phyloP scores from a whole-genome alignment of 2,113 vertebrate genomes.

The Daphoenositta chrysoptera region DNA sequence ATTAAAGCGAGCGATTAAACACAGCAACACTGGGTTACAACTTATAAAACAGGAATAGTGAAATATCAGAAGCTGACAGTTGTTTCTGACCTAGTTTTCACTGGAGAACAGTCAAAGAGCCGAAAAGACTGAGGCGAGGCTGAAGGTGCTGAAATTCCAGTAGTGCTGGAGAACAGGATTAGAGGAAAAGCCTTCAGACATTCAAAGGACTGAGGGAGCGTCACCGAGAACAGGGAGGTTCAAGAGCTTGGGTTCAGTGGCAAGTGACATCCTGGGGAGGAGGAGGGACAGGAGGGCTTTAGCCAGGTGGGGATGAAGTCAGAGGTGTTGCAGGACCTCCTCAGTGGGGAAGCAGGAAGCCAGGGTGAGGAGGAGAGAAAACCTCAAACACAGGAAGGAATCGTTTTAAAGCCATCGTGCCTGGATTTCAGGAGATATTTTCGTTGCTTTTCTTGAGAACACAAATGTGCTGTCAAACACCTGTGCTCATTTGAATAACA shows the following conservation, averaged over 20 bases:
- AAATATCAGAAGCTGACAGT: slow-evolving; percentile 39
- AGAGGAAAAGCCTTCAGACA: background rate
- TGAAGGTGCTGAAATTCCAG: slow-evolving; percentile 64
- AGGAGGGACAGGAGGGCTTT: background rate
- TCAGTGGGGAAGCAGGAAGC: rapidly evolving
- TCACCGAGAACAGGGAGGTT: background rate
- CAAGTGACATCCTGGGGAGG: background rate
- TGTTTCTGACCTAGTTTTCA: slow-evolving; percentile 58
- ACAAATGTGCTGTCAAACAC: background rate
- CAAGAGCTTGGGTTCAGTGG: background rate
- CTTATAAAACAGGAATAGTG: background rate
- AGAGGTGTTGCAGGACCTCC: background rate
- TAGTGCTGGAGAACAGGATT: slow-evolving; percentile 10
- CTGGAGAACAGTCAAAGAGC: slow-evolving; percentile 50
- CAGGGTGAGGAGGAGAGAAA: background rate
- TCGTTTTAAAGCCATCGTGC: rapidly evolving
- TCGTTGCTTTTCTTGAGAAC: background rate
- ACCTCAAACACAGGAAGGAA: background rate
- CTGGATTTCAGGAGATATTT: background rate
- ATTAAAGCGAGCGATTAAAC: background rate
- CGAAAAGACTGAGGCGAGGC: background rate
- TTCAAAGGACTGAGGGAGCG: background rate
- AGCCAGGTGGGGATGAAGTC: background rate
- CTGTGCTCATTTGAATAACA: background rate
- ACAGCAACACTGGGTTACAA: background rate